These are phyloP conservation scores for Drosophila melanosoma DNA, from an alignment of 2,888 invertebrate species.

Conservation along the genomic window DNA sequence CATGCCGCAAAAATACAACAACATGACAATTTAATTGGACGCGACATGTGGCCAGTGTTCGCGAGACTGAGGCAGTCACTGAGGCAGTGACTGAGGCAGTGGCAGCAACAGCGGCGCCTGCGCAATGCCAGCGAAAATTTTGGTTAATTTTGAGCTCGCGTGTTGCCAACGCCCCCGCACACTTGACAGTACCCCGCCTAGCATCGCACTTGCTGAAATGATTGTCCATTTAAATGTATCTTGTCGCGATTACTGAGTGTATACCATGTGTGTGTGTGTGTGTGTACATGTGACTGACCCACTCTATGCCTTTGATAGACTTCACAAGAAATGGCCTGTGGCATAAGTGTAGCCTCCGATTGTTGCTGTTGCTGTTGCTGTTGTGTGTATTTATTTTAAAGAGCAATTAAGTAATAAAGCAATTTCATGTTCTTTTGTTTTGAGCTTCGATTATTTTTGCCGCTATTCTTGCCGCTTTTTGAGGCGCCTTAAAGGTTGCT, in stretches of 20 bases:
- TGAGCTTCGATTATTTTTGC: constrained; percentile 69
- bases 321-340: constrained; percentile 52
- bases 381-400: constrained; percentile 71
- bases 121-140: constrained; percentile 59
- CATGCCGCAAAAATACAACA: constrained; percentile 78
- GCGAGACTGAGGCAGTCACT: constrained; percentile 5
- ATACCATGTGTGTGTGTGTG: constrained; percentile 2
- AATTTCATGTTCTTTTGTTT: constrained; percentile 81
- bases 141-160: constrained; percentile 76
- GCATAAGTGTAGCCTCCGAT: constrained; percentile 42
- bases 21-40: constrained; percentile 82
- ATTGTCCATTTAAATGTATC: constrained; percentile 76
- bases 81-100: constrained; percentile 3
- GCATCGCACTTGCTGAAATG: constrained; percentile 32
- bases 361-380: constrained; percentile 18
- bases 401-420: constrained; percentile 82
- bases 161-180: constrained; percentile 69
- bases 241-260: constrained; percentile 54
- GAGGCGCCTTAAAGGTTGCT: constrained; percentile 67
- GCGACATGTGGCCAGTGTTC: constrained; percentile 73
- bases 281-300: constrained; percentile 54
- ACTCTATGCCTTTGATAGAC: constrained; percentile 65
- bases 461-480: constrained; percentile 36
- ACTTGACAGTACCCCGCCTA: constrained; percentile 14
- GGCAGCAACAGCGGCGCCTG: constrained; percentile 65